Base-by-base conservation (phyloP, 2,888 invertebrate species). In the Pharmacophagus antenor region DNA sequence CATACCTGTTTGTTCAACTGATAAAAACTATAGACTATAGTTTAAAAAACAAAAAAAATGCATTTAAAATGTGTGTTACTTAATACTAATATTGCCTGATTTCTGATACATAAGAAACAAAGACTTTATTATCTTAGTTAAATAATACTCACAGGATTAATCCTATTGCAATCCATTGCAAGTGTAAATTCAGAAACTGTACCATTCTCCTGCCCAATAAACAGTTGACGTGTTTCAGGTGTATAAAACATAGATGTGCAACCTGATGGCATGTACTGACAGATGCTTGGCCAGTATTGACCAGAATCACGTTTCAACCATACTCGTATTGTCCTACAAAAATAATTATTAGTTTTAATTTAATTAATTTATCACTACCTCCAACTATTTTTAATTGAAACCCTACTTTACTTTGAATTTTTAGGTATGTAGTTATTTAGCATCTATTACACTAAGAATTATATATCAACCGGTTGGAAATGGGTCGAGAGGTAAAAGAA, bases 281-380 rank as follows among this genome's bases (percentile, higher is more conserved):
- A 99, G 74, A 99, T 97, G 75, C 98, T 98, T 0, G 99, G 99
- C 99, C 99, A 99, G 82, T 98, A 99, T 77, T 99, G 98, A 2
- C 99, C 99, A 0, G 98, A 98, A 82, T 99, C 99, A 65, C 99
- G 93, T 82, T 98, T 98, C 71, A 99, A 85, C 98, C 99, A 99
- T 67, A 99, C 97, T 82, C 99, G 92, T 41, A 99, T 95, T 63
- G 98, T 98, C 87, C 99, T 99, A 77, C 3, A 87, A 62, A 63
- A 49, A 51, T 41, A 41, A 2, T 12, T 31, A 5, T 25, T 15
- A 12, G 15, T 15, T 31, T 15, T 12, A 31, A 10, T 31, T 12
- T 31, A 15, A 31, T 31, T 3, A 31, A 31, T 31, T 10, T 10
- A 2, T 12, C 31, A 31, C 31, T 31, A 31, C 31, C 31, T 31